Conservation (phyloP, 2,113 vertebrate genomes). For the Mormyrus iriodes region DNA sequence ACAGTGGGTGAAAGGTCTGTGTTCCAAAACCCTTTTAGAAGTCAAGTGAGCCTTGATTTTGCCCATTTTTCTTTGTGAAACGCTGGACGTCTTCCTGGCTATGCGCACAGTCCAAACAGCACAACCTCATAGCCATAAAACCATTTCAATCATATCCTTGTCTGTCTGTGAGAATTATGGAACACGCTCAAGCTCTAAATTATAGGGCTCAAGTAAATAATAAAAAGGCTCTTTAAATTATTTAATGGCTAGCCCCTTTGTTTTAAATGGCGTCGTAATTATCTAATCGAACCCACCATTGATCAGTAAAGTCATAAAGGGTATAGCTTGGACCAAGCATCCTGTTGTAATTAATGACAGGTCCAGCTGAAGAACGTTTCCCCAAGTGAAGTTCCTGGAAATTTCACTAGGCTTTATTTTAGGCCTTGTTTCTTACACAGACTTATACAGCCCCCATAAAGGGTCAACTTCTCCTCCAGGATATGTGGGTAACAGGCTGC, state of each 20-base stretch:
- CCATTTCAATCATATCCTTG: neutral
- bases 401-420: neutral
- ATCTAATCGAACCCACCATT: neutral
- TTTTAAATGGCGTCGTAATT: conserved; percentile 2
- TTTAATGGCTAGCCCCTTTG: conserved; percentile 5
- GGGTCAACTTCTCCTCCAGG: neutral
- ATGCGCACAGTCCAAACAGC: neutral
- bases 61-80: neutral
- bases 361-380: neutral
- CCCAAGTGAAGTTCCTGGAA: neutral
- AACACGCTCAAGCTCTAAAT: neutral
- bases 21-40: neutral
- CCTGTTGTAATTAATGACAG: neutral
- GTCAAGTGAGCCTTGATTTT: neutral
- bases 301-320: neutral
- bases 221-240: neutral
- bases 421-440: neutral
- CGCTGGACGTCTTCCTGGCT: neutral
- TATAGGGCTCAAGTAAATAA: neutral
- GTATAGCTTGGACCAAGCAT: neutral
- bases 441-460: neutral
- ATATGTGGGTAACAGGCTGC: neutral
- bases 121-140: neutral
- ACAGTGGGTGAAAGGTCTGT: neutral
- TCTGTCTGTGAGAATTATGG: neutral